Evolutionary conservation across 2,113 vertebrate species (phyloP), one percentile per base, ranked within the genome.

Genomic region (Rhynchomys soricoides): DNA sequence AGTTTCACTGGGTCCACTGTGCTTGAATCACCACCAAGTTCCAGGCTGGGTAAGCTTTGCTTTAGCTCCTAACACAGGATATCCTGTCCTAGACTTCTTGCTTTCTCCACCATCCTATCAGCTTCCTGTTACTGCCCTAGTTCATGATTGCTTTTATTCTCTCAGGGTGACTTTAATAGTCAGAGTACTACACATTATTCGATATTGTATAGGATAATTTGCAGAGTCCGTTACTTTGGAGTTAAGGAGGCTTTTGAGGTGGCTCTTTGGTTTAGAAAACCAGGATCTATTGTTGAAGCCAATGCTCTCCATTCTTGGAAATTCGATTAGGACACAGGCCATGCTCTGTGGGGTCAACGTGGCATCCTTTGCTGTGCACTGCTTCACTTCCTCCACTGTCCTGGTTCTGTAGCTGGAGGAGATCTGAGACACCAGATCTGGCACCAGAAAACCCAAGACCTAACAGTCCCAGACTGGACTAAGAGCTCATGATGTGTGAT

Each of bases 111-210:
- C 16, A 55, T 43, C 87, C 87, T 97, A 86, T 94, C 98, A 71
- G 74, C 95, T 98, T 98, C 98, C 98, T 98, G 95, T 91, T 95
- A 82, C 90, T 16, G 95, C 94, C 95, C 91, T 74, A 74, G 73
- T 96, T 95, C 78, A 43, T 95, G 91, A 31, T 92, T 97, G 95
- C 96, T 96, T 57, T 91, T 34, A 66, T 87, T 95, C 95, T 55
- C 96, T 85, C n/a, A 90, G 96, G 29, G 55, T 2, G 0, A 92
- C 95, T 95, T 97, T 97, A 89, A 89, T 73, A 89, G 66, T 88
- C 55, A 34, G 52, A 96, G 82, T 13, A 62, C 68, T 94, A 37
- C 45, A 4, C 40, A 31, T 90, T 93, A 93, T 89, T 88, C 87
- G 90, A 93, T 93, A 62, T 37, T 85, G 87, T 40, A 37, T 62